Base-by-base conservation (phyloP, 2,888 invertebrate species). In the Dynastes grantii region DNA sequence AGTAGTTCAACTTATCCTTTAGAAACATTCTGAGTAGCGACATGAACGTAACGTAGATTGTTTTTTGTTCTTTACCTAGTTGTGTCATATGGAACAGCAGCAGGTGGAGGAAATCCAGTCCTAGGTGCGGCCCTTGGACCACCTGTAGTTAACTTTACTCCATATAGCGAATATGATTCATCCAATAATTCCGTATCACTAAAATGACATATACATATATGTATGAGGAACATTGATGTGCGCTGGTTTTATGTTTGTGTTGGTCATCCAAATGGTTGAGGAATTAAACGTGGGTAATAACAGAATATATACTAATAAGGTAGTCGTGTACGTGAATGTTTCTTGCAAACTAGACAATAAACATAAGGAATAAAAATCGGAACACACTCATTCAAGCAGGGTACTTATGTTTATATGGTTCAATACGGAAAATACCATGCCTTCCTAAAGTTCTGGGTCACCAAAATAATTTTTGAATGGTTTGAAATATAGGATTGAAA, bases 131-230 rank as follows among this genome's bases (percentile, higher is more conserved):
- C 89, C 80, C 91, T 88, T 45, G 91, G 89, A 61, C 86, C 87
- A 83, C 92, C 91, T 76, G 92, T 89, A 79, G 92, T 91, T 80
- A 92, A 88, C 89, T 93, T 93, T 83, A 93, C 92, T 71, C 93
- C 93, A 87, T 94, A 93, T 82, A 94, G 89, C 78, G 92, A 92
- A 89, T 94, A 94, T 83, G 93, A 92, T 87, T 94, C 94, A 86
- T 94, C 94, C 85, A 93, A 88, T 81, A 94, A 90, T 85, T 93
- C 91, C 83, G 92, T 92, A 87, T 94, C 94, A 87, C 94, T 94
- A 88, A 51, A 83, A 82, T 71, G 68, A 63, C 51, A 79, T 68
- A 40, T 37, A 71, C n/a, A 77, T 65, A 55, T 53, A 55, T 78
- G 75, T 27, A 70, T 61, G 65, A 77, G 61, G 79, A 71, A 70